Conservation (phyloP, 2,888 invertebrate genomes). For the Mactromeris polynyma region DNA sequence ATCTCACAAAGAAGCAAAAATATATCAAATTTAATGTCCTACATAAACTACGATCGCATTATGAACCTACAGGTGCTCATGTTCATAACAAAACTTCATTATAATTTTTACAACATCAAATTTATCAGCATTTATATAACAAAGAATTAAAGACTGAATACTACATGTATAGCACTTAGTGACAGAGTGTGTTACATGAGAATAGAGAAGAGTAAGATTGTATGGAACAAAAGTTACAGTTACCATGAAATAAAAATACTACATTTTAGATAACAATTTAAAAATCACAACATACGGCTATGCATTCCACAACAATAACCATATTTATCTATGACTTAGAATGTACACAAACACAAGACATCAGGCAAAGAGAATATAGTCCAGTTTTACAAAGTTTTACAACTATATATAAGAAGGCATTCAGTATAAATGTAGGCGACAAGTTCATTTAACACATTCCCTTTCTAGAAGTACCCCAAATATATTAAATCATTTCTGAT, state of each 20-base stretch:
- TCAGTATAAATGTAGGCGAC: background rate
- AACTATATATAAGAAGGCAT: background rate
- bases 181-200: background rate
- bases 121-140: background rate
- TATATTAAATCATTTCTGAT: background rate
- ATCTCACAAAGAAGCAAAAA: background rate
- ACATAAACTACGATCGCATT: background rate
- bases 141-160: background rate
- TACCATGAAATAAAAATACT: background rate
- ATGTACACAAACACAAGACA: background rate
- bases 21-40: background rate
- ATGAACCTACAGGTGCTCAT: background rate
- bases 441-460: slow-evolving; percentile 2
- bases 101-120: background rate
- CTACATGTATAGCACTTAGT: background rate
- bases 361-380: background rate
- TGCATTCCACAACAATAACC: background rate
- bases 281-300: background rate
- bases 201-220: background rate
- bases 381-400: background rate
- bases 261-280: background rate
- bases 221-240: background rate
- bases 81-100: background rate
- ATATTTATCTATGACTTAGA: slow-evolving; percentile 1
- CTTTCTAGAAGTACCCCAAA: background rate